Base-by-base conservation (phyloP, 2,113 vertebrate species). In the Semicossyphus pulcher region DNA sequence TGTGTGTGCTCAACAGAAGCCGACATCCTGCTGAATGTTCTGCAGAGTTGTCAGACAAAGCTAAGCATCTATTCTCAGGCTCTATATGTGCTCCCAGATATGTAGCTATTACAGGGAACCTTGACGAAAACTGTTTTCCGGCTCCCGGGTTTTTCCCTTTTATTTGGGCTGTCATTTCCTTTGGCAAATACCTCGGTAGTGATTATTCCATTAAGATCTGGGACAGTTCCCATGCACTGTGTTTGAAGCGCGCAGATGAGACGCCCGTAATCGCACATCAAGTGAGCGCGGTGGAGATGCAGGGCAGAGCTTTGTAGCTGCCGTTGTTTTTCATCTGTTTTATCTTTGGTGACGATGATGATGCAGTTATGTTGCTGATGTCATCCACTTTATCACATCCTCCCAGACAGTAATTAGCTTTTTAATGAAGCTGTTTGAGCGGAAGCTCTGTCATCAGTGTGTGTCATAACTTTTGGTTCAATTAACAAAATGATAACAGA, bases 191-290 rank as follows among this genome's bases (percentile, higher is more conserved):
- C 51, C 68, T 83, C 72, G 53, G 59, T 64, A 76, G 86, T 86
- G 57, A 85, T 88, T 88, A 88, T 85, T 84, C 69, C 72, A 75
- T 87, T 83, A 83, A 84, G 78, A 80, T 86, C 65, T 78, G 80
- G 73, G 80, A 75, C 53, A 12, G 48, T 79, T 85, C 85, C 76
- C 76, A 72, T 76, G 66, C 64, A 78, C 28, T 59, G 10, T 45
- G 63, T 70, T 77, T 72, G 48, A 80, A 73, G 51, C 14, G 44
- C 36, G 65, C 67, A 49, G 61, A 80, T 54, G 67, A 86, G 79
- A 84, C 23, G 32, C 62, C 62, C 78, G 64, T 81, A 74, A 69
- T 85, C 79, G 74, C 59, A 72, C 41, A 74, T 76, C 59, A 54
- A 76, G 58, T 44, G 49, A 72, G 65, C 5, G 23, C 21, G 47